phyloP scores from a whole-genome alignment of 1,140 invertebrate genomes.

The Odontomachus brunneus region DNA sequence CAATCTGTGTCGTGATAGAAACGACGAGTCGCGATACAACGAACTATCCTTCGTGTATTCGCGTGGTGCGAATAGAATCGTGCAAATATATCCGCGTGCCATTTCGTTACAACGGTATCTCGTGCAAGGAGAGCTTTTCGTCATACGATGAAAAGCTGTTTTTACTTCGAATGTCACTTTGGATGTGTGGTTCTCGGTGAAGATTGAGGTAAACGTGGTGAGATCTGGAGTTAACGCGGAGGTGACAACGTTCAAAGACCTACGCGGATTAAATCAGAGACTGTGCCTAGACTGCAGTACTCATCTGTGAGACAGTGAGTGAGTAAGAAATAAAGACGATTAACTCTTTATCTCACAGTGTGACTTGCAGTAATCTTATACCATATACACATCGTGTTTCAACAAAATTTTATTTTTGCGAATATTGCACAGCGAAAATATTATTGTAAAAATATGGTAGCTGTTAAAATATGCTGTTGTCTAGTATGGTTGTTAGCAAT shows the following conservation, averaged over 20 bases:
- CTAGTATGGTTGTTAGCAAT: neutral
- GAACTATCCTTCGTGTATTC: too few species aligned
- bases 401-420: neutral
- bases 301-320: slow-evolving; percentile 6
- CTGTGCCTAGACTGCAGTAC: neutral
- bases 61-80: too few species aligned
- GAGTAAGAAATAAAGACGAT: neutral
- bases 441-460: too few species aligned
- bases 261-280: slow-evolving; percentile 2
- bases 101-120: neutral
- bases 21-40: too few species aligned
- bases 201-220: neutral
- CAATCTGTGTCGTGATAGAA: too few species aligned
- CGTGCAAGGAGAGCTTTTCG: neutral
- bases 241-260: neutral
- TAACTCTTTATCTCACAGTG: too few species aligned
- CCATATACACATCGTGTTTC: neutral
- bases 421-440: neutral
- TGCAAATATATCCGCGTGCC: neutral
- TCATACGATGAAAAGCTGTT: neutral
- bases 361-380: too few species aligned
- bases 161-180: neutral
- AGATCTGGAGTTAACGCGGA: neutral
- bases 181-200: neutral
- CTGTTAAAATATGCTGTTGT: too few species aligned